Evolutionary conservation across 2,888 invertebrate species (phyloP), one percentile per base, ranked within the genome.

Genomic region (Tribolium freemani): DNA sequence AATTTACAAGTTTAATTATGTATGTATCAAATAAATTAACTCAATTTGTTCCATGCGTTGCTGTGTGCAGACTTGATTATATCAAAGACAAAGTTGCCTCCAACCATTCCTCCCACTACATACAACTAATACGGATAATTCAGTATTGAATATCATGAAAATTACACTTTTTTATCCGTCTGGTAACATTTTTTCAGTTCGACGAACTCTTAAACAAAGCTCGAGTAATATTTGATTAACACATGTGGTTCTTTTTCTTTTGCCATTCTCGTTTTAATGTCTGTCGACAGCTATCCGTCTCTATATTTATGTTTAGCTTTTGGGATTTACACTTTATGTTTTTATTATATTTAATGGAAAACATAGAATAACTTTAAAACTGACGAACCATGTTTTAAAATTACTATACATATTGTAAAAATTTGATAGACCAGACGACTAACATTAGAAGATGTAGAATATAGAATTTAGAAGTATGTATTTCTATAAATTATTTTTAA

Each of bases 121-220:
- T 1, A 3, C 5, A 20, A 6, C n/a, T 16, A n/a, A 51, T 51
- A 16, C 20, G 20, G 30, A 54, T 30, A 30, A 54, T 30, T 54
- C 31, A 20, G 3, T 20, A 20, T 51, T 51, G 9, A 46, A 48
- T 26, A 48, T 10, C 10, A 60, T 48, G 26, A 20, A 45, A 46
- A 60, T 31, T 16, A 11, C 8, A 8, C 13, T 51, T 63, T 61
- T 20, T 31, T 45, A 10, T 45, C 11, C 48, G 63, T 60, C 60
- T 60, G 60, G 48, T 9, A 1, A 16, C 31, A 50, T 63, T 63
- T 26, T 63, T 63, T 63, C 30, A 51, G 68, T 68, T 68, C 68
- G 68, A 46, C 58, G 68, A 68, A 68, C 68, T 56, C 51, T 58
- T 50, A 68, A 68, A 68, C 68, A 68, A 68, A 68, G 68, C 57